Conservation (phyloP, 2,113 vertebrate genomes). For the Tiliqua scincoides region DNA sequence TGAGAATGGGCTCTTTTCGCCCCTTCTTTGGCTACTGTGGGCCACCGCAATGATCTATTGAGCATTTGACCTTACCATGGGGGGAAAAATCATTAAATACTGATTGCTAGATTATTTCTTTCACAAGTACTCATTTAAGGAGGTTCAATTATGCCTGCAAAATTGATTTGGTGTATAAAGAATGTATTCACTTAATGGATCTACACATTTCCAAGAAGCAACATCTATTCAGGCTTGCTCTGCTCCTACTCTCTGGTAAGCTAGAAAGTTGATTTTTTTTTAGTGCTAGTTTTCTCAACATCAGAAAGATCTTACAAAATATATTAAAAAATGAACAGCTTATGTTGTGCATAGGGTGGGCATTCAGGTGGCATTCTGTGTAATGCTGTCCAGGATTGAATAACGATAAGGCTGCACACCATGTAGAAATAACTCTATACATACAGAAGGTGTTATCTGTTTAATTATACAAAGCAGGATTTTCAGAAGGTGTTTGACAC, state of each 20-base stretch:
- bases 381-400: no score
- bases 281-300: conserved; percentile 45
- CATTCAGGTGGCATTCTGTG: no score
- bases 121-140: conserved; percentile 48
- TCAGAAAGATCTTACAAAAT: conserved; percentile 39
- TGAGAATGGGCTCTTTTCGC: conserved; percentile 22
- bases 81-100: conserved; percentile 3
- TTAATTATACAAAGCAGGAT: not conserved
- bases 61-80: conserved; percentile 8
- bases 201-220: conserved; percentile 38
- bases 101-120: conserved; percentile 46
- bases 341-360: not conserved
- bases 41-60: conserved; percentile 7
- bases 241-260: conserved; percentile 13
- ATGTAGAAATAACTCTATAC: no score
- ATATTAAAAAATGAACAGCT: not conserved
- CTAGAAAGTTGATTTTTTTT: conserved; percentile 21
- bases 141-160: conserved; percentile 51
- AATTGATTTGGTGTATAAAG: conserved; percentile 43
- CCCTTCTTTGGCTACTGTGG: conserved; percentile 15
- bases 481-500: no score
- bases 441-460: not conserved
- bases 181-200: conserved; percentile 44
- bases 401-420: no score
- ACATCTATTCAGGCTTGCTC: conserved; percentile 47